Conservation (phyloP, 2,113 vertebrate species). For the Holacanthus passer region DNA sequence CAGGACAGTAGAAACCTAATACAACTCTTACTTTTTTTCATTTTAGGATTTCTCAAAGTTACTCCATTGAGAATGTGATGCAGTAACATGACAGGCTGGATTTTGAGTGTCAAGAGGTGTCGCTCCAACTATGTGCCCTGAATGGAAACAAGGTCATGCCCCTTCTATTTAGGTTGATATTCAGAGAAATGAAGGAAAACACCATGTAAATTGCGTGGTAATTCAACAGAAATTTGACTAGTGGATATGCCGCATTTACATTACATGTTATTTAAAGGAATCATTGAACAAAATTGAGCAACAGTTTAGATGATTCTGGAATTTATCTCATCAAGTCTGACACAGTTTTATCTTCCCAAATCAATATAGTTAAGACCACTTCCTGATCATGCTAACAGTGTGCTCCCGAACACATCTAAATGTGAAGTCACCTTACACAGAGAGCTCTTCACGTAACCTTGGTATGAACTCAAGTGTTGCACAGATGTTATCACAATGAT, state of each 20-base stretch:
- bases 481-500: constrained; percentile 70
- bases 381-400: constrained; percentile 8
- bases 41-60: not conserved
- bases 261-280: not conserved
- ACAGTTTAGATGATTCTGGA: not conserved
- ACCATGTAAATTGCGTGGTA: no score
- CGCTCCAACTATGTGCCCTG: not conserved
- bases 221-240: not conserved
- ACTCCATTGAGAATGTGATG: not conserved
- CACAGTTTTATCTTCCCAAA: not conserved
- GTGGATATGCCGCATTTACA: not conserved
- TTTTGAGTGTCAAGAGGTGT: not conserved
- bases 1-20: not conserved
- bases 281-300: not conserved
- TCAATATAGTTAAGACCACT: constrained; percentile 5
- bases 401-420: not conserved
- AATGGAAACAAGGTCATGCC: not conserved
- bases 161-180: not conserved
- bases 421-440: constrained; percentile 53
- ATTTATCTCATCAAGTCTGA: not conserved
- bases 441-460: constrained; percentile 67
- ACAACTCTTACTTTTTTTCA: not conserved
- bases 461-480: constrained; percentile 62
- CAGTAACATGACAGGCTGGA: not conserved
- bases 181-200: not conserved